A percentile compares a stretch with the other conserved stretches of the same genome.
These are phyloP conservation scores for Chloroceryle amazona DNA, from an alignment of 2,797 vertebrate genomes.

Conservation along the genomic window DNA sequence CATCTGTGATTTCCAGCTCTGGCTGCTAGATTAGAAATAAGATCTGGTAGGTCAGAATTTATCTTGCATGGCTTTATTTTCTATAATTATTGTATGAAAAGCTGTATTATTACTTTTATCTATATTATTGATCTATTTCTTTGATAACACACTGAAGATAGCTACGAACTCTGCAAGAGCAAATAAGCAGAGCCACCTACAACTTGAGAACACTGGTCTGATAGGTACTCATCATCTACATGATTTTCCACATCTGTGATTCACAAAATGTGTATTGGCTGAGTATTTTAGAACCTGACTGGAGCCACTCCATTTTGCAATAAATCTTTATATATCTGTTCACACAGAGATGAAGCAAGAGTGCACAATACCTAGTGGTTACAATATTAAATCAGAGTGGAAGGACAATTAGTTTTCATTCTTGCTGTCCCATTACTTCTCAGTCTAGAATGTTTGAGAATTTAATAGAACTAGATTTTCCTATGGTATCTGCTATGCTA, in stretches of 20 bases:
- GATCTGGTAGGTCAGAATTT: neutral
- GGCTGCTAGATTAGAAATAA: neutral
- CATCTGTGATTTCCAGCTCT: neutral
- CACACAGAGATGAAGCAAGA: neutral
- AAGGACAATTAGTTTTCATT: neutral
- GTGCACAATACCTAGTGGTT: neutral
- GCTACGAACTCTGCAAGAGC: neutral
- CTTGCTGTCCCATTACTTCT: neutral
- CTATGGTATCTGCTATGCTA: neutral
- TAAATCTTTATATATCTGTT: neutral
- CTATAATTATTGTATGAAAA: neutral
- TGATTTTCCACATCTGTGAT: neutral
- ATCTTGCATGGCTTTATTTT: neutral
- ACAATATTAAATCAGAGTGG: neutral
- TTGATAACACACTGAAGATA: neutral
- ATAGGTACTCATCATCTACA: neutral
- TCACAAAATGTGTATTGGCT: neutral
- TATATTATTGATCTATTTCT: neutral
- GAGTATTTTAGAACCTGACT: neutral
- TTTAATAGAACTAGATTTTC: neutral
- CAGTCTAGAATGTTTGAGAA: neutral
- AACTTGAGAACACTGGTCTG: neutral
- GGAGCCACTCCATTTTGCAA: neutral
- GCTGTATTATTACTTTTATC: neutral
- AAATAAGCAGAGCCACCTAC: neutral